A percentile compares a stretch with the other conserved stretches of the same genome.
Evolutionary conservation across 2,888 invertebrate genomes (phyloP).

Genomic region (Terebella lapidaria): DNA sequence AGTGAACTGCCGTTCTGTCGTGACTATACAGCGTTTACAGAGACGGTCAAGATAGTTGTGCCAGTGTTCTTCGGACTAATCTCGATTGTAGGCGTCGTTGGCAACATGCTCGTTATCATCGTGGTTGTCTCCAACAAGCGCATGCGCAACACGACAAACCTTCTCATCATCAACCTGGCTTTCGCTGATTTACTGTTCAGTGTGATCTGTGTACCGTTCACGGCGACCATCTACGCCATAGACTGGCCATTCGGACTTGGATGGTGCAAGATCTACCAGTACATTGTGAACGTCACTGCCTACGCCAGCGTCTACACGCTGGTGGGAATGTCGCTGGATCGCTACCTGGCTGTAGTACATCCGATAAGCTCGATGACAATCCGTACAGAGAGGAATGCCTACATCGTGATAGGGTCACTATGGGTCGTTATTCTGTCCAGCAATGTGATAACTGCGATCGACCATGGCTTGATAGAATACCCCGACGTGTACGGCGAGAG

Average conservation of each 20-base stretch:
- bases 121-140: constrained; percentile 83
- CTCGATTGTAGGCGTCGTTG: constrained; percentile 79
- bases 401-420: constrained; percentile 1
- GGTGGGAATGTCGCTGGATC: constrained; percentile 86
- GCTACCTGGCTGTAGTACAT: constrained; percentile 87
- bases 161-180: constrained; percentile 83
- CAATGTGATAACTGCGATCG: constrained; percentile 7
- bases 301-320: constrained; percentile 90
- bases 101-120: constrained; percentile 81
- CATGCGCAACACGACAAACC: constrained; percentile 89
- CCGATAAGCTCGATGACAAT: constrained; percentile 75
- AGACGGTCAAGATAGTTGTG: constrained; percentile 37
- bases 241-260: constrained; percentile 87
- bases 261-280: constrained; percentile 87
- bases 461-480: constrained; percentile 7
- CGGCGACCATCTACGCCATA: constrained; percentile 81
- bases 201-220: constrained; percentile 89
- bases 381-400: constrained; percentile 14
- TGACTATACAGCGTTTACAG: neutral
- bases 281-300: constrained; percentile 85
- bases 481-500: constrained; percentile 22
- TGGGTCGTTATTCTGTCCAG: constrained; percentile 12
- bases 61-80: constrained; percentile 76
- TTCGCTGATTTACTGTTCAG: constrained; percentile 87
- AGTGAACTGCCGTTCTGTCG: too few relatives aligned